phyloP scores from a whole-genome alignment of 2,888 invertebrate species.

The Nymphalis urticae region DNA sequence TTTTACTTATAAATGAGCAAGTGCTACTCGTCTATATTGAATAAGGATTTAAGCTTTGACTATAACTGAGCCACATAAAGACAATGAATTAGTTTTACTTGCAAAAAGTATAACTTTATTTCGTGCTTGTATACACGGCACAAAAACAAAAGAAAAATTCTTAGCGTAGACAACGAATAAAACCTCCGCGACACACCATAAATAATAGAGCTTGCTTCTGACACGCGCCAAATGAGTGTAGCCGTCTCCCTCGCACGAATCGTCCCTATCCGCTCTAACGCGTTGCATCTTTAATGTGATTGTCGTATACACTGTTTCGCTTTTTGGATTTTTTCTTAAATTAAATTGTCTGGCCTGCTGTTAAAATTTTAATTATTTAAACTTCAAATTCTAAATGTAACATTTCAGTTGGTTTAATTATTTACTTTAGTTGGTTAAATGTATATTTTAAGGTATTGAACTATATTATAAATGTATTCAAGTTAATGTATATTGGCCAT shows the following conservation, averaged over 20 bases:
- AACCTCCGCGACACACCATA: slow-evolving; percentile 47
- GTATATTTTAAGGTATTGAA: not conserved
- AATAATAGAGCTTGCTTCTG: slow-evolving; percentile 69
- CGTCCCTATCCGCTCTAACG: slow-evolving; percentile 12
- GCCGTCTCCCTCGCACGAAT: slow-evolving; percentile 24
- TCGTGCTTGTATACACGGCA: slow-evolving; percentile 3
- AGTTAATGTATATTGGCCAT: no score
- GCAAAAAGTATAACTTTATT: not conserved
- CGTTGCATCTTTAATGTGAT: slow-evolving; percentile 38
- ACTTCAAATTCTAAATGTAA: slow-evolving; percentile 10
- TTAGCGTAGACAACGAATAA: slow-evolving; percentile 27
- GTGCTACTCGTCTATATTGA: no score
- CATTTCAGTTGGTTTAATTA: not conserved
- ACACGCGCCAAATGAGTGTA: slow-evolving; percentile 68
- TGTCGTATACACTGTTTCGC: slow-evolving; percentile 36
- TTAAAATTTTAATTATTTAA: slow-evolving; percentile 16
- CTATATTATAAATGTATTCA: no score
- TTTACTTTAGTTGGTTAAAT: not conserved
- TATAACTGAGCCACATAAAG: no score
- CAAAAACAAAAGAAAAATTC: slow-evolving; percentile 30
- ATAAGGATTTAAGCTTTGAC: no score
- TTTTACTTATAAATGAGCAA: no score
- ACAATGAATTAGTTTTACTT: no score
- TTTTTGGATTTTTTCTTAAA: slow-evolving; percentile 48
- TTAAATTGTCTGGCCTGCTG: slow-evolving; percentile 26